Conservation (phyloP, 53 echinoderm and acorn worm genomes). For the Echinarachnius parma region DNA sequence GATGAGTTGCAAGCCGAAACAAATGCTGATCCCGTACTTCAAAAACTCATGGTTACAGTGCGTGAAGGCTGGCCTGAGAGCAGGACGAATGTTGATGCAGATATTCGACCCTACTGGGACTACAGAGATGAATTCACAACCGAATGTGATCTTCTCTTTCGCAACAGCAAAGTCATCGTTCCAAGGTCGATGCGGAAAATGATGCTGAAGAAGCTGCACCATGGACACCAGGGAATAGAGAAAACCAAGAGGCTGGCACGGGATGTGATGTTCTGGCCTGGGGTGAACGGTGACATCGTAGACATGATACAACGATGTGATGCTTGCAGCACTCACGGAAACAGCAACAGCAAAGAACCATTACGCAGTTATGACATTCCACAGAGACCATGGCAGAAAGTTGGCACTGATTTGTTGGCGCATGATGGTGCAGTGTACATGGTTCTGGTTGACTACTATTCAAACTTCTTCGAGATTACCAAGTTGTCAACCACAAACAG, state of each 20-base stretch:
- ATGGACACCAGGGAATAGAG: slow-evolving; percentile 47
- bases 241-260: slow-evolving; percentile 36
- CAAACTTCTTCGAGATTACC: slow-evolving; percentile 56
- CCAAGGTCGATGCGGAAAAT: slow-evolving; percentile 1
- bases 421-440: neutral
- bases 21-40: neutral
- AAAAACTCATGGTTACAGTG: slow-evolving; percentile 1
- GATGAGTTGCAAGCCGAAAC: slow-evolving; percentile 34
- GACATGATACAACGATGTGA: slow-evolving; percentile 17
- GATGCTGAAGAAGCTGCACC: slow-evolving; percentile 45
- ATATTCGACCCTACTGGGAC: slow-evolving; percentile 21
- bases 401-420: slow-evolving; percentile 45
- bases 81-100: slow-evolving; percentile 8
- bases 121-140: slow-evolving; percentile 31
- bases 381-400: slow-evolving; percentile 43
- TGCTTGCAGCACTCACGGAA: slow-evolving; percentile 17
- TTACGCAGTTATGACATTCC: slow-evolving; percentile 38
- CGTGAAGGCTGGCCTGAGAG: slow-evolving; percentile 34
- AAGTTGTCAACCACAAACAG: slow-evolving; percentile 23
- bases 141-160: slow-evolving; percentile 20
- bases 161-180: slow-evolving; percentile 12
- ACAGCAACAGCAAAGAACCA: slow-evolving; percentile 18
- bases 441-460: slow-evolving; percentile 63
- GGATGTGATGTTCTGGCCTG: slow-evolving; percentile 36
- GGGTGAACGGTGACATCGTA: slow-evolving; percentile 16